Evolutionary conservation across 2,797 vertebrate species (phyloP).

Genomic region (Luscinia luscinia): DNA sequence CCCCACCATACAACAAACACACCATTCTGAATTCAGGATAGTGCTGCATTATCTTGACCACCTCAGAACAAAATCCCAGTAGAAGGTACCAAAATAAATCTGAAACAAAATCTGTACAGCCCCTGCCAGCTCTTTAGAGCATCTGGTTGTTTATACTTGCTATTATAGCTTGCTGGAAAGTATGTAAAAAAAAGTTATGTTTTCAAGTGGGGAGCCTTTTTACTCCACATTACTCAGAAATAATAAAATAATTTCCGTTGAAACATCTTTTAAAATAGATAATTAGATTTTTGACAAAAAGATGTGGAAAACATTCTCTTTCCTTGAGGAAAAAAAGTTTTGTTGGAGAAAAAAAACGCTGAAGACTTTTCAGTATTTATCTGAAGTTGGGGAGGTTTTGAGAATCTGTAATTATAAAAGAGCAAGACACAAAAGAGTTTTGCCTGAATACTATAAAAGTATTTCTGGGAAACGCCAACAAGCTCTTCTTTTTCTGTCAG

Average conservation of each 20-base stretch:
- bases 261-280: slow-evolving; percentile 23
- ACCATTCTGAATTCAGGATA: not conserved
- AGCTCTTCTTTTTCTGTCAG: not conserved
- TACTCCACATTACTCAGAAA: not conserved
- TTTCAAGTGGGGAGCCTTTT: not conserved
- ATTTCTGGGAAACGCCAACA: not conserved
- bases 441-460: not conserved
- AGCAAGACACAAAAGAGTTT: not conserved
- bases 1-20: accelerated
- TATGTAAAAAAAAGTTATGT: not conserved
- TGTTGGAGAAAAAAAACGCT: not conserved
- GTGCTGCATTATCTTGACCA: not conserved
- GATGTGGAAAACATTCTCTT: not conserved
- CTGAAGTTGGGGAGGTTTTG: not conserved
- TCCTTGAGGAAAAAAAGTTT: not conserved
- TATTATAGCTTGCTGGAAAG: not conserved
- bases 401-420: not conserved
- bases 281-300: slow-evolving; percentile 26
- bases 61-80: not conserved
- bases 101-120: not conserved
- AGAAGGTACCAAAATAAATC: not conserved
- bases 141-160: not conserved
- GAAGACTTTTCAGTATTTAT: not conserved
- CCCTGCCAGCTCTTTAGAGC: not conserved
- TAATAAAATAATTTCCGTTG: not conserved